Base-by-base conservation (phyloP, 1,140 invertebrate genomes). In the Aphelenchoides besseyi region DNA sequence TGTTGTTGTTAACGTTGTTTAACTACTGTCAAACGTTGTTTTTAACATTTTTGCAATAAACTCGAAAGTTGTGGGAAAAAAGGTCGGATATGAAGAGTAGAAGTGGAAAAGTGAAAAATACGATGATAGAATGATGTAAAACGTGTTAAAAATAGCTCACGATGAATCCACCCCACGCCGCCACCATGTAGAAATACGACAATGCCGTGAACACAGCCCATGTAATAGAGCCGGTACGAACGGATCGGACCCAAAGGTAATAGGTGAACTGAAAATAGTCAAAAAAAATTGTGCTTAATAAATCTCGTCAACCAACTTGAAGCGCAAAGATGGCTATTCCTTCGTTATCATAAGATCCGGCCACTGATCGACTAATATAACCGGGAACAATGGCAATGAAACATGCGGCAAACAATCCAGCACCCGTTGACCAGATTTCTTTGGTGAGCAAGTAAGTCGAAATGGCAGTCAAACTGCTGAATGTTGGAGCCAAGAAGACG, bases 301-400 rank as follows among this genome's bases (percentile, higher is more conserved):
- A n/a, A n/a, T n/a, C n/a, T n/a, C n/a, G n/a, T n/a, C n/a, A n/a
- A n/a, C 95, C 98, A 80, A 97, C 92, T 28, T 83, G 61, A 67
- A 82, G 73, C 29, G 66, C 79, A 37, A 99, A 99, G 78, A 99
- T 99, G 5, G 96, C 95, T 85, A 98, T 98, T 66, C 95, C 95
- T 85, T 99, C 97, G 87, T 99, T 99, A 82, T 99, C 97, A 87
- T 99, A 99, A 82, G 93, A 97, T n/a, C 97, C 96, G 71, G 96
- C 96, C 35, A 99, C 97, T 0, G 96, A 98, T 73, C 96, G 88
- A 82, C 93, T 96, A 74, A 98, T 98, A 85, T 99, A 99, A 53
- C 97, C 97, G 61, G 96, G 96, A 35, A 98, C 93, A 79, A 98
- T 97, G 18, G 95, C 94, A 77, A 99, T 98, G 83, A 99, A 98